Base-by-base conservation (phyloP, 1,140 invertebrate species). In the Chelonus insularis region DNA sequence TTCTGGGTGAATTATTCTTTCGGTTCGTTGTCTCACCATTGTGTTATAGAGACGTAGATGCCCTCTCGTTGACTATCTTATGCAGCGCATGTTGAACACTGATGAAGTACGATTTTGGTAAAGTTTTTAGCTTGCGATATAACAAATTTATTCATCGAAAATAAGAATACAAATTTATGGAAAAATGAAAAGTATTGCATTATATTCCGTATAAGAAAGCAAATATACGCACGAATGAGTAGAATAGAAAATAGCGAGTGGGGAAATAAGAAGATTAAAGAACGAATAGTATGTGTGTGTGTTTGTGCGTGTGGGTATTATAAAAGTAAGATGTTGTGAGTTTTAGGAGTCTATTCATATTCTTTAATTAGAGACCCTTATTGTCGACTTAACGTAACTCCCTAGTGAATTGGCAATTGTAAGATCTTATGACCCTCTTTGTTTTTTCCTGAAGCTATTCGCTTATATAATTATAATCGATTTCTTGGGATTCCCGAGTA, bases 11-110 rank as follows among this genome's bases (percentile, higher is more conserved):
- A 72, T 74, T 76, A 74, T 74, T 76, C 68, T 76, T 76, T 76
- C 72, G 72, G 71, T 76, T 76, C 74, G 74, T 76, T 74, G 74
- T 76, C 74, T 76, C 69, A 68, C 71, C 72, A 76, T 76, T 76
- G 74, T 76, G 74, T 71, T 70, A 73, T 67, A 65, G 68, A 70
- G 66, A 69, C 67, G 68, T 67, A 69, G 69, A 71, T 61, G 68
- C 68, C 64, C 59, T 60, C 59, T 60, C 43, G 18, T 61, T 55
- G 62, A 55, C 25, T 56, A 9, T 23, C 47, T 50, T 20, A 41
- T 61, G 68, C 56, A 59, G 41, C 67, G 71, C 70, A 70, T 72
- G 68, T 70, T 69, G 72, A 72, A 66, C 66, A 69, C 36, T 9
- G 68, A 67, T 64, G 68, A 69, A 52, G 48, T 36, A 37, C 32